Conservation (phyloP, 2,888 invertebrate species). For the Drosophila mayaguana region DNA sequence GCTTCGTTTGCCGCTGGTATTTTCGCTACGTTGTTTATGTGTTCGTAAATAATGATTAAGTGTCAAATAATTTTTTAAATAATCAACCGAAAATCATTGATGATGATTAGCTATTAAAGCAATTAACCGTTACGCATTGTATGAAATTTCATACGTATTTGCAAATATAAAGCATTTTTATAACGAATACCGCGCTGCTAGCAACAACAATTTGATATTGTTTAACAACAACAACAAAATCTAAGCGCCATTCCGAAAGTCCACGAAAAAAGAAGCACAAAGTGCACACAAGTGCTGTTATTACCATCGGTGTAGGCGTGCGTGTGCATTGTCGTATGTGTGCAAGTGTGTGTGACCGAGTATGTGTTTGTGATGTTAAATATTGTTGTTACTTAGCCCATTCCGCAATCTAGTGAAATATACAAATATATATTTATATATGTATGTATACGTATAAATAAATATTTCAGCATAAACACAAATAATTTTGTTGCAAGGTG, state of each 20-base stretch:
- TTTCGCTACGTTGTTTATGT: constrained; percentile 52
- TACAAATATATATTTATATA: constrained; percentile 3
- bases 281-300: constrained; percentile 56
- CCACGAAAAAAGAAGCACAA: constrained; percentile 32
- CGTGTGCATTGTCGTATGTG: constrained; percentile 30
- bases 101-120: constrained; percentile 21
- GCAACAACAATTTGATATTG: constrained; percentile 35
- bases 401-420: constrained; percentile 45
- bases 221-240: constrained; percentile 40
- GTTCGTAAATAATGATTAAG: constrained; percentile 53
- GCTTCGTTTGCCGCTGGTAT: constrained; percentile 50
- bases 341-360: constrained; percentile 35
- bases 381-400: constrained; percentile 55
- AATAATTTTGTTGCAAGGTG: constrained; percentile 32
- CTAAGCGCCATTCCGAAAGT: constrained; percentile 45
- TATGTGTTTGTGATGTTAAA: constrained; percentile 64
- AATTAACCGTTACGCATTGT: constrained; percentile 28
- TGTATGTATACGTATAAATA: constrained; percentile 5
- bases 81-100: constrained; percentile 26
- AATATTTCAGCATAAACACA: constrained; percentile 43
- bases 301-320: constrained; percentile 45
- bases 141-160: constrained; percentile 16
- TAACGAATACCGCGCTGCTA: constrained; percentile 23
- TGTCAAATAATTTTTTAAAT: constrained; percentile 41
- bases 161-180: constrained; percentile 21